These are phyloP conservation scores for Drosophila subsilvestris DNA, from an alignment of 2,888 invertebrate species.

Conservation along the genomic window DNA sequence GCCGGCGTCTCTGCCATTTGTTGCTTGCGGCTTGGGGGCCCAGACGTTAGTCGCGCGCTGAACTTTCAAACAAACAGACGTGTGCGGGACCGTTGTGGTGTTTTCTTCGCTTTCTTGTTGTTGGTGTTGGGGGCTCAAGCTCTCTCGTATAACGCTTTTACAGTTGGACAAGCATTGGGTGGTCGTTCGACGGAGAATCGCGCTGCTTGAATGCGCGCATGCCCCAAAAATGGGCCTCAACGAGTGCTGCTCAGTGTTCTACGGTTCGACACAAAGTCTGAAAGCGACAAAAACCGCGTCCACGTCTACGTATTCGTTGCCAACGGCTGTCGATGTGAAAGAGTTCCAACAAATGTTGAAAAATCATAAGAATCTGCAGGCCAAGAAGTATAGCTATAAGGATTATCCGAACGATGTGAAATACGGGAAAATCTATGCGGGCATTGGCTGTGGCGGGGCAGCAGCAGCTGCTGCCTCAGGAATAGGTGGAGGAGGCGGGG, in stretches of 20 bases:
- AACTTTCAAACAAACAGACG: slow-evolving; percentile 69
- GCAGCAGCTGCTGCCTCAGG: slow-evolving; percentile 1
- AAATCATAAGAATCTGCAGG: slow-evolving; percentile 81
- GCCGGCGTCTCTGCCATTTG: slow-evolving; percentile 45
- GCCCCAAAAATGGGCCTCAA: slow-evolving; percentile 82
- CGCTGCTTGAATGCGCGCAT: slow-evolving; percentile 53
- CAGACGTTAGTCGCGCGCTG: slow-evolving; percentile 70
- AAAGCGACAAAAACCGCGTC: slow-evolving; percentile 68
- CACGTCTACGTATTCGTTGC: slow-evolving; percentile 70
- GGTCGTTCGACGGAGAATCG: neutral
- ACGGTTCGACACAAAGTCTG: slow-evolving; percentile 82
- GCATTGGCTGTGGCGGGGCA: slow-evolving; percentile 13
- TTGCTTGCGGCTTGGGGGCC: slow-evolving; percentile 30
- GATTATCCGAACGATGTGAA: slow-evolving; percentile 80
- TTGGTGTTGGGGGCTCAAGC: slow-evolving; percentile 9
- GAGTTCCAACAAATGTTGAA: slow-evolving; percentile 81
- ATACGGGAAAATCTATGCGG: slow-evolving; percentile 62
- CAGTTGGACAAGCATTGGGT: slow-evolving; percentile 56
- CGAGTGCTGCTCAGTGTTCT: slow-evolving; percentile 84
- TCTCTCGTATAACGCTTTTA: slow-evolving; percentile 57
- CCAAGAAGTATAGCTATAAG: slow-evolving; percentile 79
- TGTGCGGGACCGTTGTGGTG: slow-evolving; percentile 32
- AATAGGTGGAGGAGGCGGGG: slow-evolving; percentile 18
- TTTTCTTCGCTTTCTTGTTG: neutral
- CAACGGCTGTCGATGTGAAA: slow-evolving; percentile 71